Evolutionary conservation across 2,797 vertebrate genomes (phyloP).

Genomic region (Carcharodon carcharias): DNA sequence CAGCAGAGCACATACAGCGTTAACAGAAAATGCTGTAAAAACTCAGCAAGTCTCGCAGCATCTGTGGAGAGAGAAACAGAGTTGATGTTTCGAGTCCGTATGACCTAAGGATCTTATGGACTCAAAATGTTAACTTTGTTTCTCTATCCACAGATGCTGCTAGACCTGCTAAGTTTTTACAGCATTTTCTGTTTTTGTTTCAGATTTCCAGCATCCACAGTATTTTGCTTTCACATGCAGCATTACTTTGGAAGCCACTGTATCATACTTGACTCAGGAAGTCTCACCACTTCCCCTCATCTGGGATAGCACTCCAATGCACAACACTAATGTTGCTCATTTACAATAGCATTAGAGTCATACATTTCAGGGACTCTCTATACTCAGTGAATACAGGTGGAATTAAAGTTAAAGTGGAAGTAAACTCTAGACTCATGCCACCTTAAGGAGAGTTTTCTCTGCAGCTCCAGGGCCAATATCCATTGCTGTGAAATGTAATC

Average conservation of each 20-base stretch:
- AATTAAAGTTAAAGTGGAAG: background rate
- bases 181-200: too few relatives aligned
- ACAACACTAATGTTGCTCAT: background rate
- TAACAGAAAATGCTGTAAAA: too few relatives aligned
- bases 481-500: background rate
- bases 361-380: background rate
- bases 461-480: background rate
- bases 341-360: background rate
- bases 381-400: background rate
- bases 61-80: too few relatives aligned
- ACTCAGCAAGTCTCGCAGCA: too few relatives aligned
- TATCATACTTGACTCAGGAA: background rate
- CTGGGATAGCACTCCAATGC: background rate
- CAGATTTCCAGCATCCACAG: too few relatives aligned
- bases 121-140: too few relatives aligned
- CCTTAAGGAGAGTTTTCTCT: background rate
- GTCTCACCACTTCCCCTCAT: background rate
- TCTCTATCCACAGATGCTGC: too few relatives aligned
- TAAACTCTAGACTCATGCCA: background rate
- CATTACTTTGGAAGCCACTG: background rate
- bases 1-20: background rate
- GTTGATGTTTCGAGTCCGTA: too few relatives aligned
- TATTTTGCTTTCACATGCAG: background rate
- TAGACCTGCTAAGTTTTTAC: too few relatives aligned
- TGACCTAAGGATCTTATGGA: too few relatives aligned